phyloP scores from a whole-genome alignment of 2,797 vertebrate species.

The Syngnathus rostellatus region DNA sequence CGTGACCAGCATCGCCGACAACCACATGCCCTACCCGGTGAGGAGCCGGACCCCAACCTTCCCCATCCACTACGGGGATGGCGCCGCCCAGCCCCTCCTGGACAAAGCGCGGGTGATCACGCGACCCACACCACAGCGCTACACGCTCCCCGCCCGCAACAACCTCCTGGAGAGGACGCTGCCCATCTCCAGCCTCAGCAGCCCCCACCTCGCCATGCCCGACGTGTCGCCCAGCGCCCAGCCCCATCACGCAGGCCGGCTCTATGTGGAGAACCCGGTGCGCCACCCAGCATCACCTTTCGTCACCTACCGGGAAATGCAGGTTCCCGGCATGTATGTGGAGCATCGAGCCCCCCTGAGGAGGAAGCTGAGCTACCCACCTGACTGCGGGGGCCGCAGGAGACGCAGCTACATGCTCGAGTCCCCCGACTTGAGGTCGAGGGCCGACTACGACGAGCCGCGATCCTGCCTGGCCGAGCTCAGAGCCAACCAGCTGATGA shows the following conservation, averaged over 20 bases:
- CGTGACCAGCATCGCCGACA: slow-evolving; percentile 67
- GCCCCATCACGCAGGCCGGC: slow-evolving; percentile 53
- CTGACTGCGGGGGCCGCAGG: slow-evolving; percentile 57
- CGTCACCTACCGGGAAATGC: slow-evolving; percentile 64
- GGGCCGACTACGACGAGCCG: slow-evolving; percentile 61
- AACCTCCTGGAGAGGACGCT: slow-evolving; percentile 65
- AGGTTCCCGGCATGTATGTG: slow-evolving; percentile 71
- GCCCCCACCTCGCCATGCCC: slow-evolving; percentile 70
- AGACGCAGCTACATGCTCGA: slow-evolving; percentile 61
- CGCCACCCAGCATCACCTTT: slow-evolving; percentile 61
- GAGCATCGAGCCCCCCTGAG: slow-evolving; percentile 58
- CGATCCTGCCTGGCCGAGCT: slow-evolving; percentile 63
- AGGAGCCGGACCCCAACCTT: slow-evolving; percentile 60
- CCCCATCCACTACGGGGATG: slow-evolving; percentile 56
- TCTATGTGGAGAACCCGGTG: slow-evolving; percentile 65
- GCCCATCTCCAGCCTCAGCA: slow-evolving; percentile 72
- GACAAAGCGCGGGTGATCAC: slow-evolving; percentile 59
- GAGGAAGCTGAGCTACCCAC: slow-evolving; percentile 65
- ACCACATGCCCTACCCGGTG: slow-evolving; percentile 61
- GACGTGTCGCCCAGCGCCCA: slow-evolving; percentile 47
- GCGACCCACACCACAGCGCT: slow-evolving; percentile 53
- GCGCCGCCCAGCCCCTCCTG: slow-evolving; percentile 48
- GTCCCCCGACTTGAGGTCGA: slow-evolving; percentile 50
- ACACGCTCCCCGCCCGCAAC: slow-evolving; percentile 63
- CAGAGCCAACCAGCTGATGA: slow-evolving; percentile 67